Evolutionary conservation across 2,888 invertebrate genomes (phyloP).

Genomic region (Lottia gigantea): DNA sequence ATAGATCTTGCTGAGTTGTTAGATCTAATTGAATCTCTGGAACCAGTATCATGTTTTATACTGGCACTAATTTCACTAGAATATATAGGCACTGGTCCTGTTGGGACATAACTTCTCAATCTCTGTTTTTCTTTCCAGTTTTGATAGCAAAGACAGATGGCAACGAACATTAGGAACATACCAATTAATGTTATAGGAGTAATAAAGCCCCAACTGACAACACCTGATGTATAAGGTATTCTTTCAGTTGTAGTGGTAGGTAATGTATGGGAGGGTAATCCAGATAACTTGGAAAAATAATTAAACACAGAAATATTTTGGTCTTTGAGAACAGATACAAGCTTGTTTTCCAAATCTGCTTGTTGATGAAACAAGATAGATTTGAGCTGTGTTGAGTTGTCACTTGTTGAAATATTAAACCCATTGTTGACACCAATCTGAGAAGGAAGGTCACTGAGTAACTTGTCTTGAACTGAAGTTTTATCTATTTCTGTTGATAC

Average conservation of each 20-base stretch:
- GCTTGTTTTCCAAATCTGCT: too few relatives aligned
- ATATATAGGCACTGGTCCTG: background rate
- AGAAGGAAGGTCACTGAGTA: too few relatives aligned
- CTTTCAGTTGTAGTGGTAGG: background rate
- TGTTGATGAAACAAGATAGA: too few relatives aligned
- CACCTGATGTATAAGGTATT: background rate
- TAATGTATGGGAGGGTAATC: background rate
- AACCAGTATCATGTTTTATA: slow-evolving; percentile 25
- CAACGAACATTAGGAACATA: slow-evolving; percentile 40
- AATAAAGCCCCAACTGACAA: slow-evolving; percentile 43
- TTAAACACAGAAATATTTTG: background rate
- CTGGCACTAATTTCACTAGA: slow-evolving; percentile 14
- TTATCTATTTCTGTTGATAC: too few relatives aligned
- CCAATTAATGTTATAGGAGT: slow-evolving; percentile 44
- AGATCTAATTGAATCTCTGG: slow-evolving; percentile 44
- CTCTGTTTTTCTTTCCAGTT: slow-evolving; percentile 40
- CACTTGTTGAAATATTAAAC: too few relatives aligned
- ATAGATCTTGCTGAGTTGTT: slow-evolving; percentile 40
- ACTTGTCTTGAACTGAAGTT: too few relatives aligned
- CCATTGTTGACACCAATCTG: too few relatives aligned
- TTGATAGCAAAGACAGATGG: slow-evolving; percentile 47
- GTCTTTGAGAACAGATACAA: background rate
- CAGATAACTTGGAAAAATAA: slow-evolving; percentile 1
- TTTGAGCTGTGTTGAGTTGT: too few relatives aligned
- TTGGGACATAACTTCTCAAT: slow-evolving; percentile 11